Conservation (phyloP, 2,888 invertebrate genomes). For the Listrodromus nycthemerus region DNA sequence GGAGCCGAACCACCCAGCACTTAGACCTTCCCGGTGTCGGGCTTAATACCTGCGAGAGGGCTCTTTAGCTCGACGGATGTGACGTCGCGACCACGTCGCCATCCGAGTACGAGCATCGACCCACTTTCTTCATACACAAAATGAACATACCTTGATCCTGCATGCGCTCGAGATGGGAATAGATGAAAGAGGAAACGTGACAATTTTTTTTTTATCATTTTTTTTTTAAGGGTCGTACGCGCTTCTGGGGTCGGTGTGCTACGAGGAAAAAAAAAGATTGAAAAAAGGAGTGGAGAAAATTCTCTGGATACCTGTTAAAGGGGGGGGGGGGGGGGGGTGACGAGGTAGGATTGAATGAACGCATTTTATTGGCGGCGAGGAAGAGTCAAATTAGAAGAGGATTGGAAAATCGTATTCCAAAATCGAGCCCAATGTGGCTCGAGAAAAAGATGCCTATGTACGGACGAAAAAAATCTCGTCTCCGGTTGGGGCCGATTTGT, state of each 20-base stretch:
- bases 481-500: not conserved
- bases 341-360: constrained; percentile 7
- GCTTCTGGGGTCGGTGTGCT: not conserved
- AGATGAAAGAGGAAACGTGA: constrained; percentile 21
- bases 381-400: not conserved
- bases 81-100: constrained; percentile 26
- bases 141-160: constrained; percentile 2
- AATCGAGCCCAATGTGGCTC: constrained; percentile 3
- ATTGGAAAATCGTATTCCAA: constrained; percentile 11
- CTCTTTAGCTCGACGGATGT: constrained; percentile 41
- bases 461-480: not conserved
- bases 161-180: not conserved
- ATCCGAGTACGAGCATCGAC: constrained; percentile 21
- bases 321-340: not conserved
- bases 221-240: not conserved
- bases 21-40: constrained; percentile 21
- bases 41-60: constrained; percentile 24
- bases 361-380: constrained; percentile 28
- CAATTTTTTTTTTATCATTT: not conserved
- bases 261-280: not conserved
- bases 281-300: not conserved
- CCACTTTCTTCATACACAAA: constrained; percentile 36
- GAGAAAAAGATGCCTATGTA: not conserved
- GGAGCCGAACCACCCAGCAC: constrained; percentile 16
- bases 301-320: constrained; percentile 1